Percentiles rank a stretch among this genome's conserved stretches.
These are phyloP conservation scores for Aptenodytes forsteri DNA, from an alignment of 2,113 vertebrate genomes.

Conservation along the genomic window DNA sequence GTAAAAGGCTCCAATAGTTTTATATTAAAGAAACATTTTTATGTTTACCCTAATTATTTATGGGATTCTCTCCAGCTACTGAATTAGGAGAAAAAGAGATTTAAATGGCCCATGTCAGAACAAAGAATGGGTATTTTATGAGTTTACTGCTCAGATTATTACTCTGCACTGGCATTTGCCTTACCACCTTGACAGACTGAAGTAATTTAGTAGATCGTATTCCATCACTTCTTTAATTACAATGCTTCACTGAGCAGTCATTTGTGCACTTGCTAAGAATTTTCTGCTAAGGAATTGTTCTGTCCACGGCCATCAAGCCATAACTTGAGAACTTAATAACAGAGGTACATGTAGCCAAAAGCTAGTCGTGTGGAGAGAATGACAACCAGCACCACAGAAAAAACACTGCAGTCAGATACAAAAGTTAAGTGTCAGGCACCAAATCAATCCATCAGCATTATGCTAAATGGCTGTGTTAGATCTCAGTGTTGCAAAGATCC, in stretches of 20 bases:
- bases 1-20: neutral
- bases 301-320: constrained; percentile 28
- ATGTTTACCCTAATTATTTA: neutral
- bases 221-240: constrained; percentile 41
- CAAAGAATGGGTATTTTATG: constrained; percentile 23
- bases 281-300: constrained; percentile 44
- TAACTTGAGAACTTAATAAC: constrained; percentile 53
- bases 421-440: neutral
- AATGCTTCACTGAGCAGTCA: constrained; percentile 24
- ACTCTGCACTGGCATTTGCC: neutral
- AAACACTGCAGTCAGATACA: neutral
- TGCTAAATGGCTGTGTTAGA: neutral
- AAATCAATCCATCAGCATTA: neutral
- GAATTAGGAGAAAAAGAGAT: constrained; percentile 5
- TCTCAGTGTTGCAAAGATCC: neutral
- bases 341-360: constrained; percentile 11
- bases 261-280: constrained; percentile 20
- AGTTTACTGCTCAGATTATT: constrained; percentile 20
- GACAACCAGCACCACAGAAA: neutral
- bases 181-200: constrained; percentile 7
- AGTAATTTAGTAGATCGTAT: constrained; percentile 13
- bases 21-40: neutral
- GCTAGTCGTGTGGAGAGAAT: neutral
- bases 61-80: neutral
- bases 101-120: constrained; percentile 7